Base-by-base conservation (phyloP, 2,113 vertebrate genomes). In the Glaucomys volans region DNA sequence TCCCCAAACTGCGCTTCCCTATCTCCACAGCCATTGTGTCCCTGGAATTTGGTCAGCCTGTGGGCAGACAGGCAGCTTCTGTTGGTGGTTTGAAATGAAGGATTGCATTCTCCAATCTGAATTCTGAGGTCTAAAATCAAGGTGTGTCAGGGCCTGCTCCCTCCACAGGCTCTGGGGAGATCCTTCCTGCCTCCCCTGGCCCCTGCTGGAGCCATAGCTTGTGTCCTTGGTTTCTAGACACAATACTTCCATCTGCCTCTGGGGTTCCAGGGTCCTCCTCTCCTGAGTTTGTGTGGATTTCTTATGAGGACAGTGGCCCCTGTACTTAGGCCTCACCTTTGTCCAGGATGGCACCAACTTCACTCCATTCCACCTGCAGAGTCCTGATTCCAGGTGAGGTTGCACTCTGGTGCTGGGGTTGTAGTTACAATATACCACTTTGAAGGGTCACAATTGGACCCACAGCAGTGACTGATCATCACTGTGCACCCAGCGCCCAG, bases 361-460 rank as follows among this genome's bases (percentile, higher is more conserved):
- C 20, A 9, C 17, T n/a, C 7, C 1, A 8, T 54, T 2, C 10
- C 59, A 2, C 1, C n/a, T 22, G 3, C 8, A 35, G 42, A 35
- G 30, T 4, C 9, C 22, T 47, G 13, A 1, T 44, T 57, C 91
- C 47, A 6, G 13, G n/a, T 28, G 12, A 71, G 16, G 5, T 12
- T 18, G 4, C n/a, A 26, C 32, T 16, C 18, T 42, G 81, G 47
- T 59, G 7, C 13, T 17, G 22, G n/a, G 28, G 18, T 6, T 8
- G 44, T n/a, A n/a, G n/a, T n/a, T n/a, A n/a, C 75, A 64, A 52
- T 13, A n/a, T 17, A 7, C 26, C 18, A 18, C 4, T 18, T 50
- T 28, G 24, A 26, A 30, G 72, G 47, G 11, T 22, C 24, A 30
- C 26, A 50, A 37, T 8, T 40, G 17, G 30, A 47, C 44, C 69